Percentiles rank a stretch among this genome's conserved stretches.
These are phyloP conservation scores for Eurytoma californica DNA, from an alignment of 2,888 invertebrate species.

Conservation along the genomic window DNA sequence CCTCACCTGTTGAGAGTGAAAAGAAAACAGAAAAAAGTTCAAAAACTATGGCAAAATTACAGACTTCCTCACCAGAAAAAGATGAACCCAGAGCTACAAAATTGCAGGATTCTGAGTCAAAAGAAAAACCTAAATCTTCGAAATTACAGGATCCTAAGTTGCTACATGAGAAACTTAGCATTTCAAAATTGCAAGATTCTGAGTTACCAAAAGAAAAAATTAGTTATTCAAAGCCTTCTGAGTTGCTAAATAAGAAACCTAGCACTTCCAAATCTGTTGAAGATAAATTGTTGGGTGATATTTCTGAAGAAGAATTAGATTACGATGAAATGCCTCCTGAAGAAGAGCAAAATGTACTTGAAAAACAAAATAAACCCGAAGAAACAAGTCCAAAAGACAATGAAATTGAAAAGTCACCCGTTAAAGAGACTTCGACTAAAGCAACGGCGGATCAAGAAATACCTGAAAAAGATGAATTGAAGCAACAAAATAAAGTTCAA, in stretches of 20 bases:
- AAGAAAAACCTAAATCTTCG: neutral
- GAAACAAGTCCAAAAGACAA: constrained; percentile 21
- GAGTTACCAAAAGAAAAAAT: too few species aligned
- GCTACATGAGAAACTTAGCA: too few species aligned
- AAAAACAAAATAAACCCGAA: constrained; percentile 2
- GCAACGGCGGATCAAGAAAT: neutral
- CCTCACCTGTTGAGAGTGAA: neutral
- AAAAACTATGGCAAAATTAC: neutral
- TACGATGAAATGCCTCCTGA: neutral
- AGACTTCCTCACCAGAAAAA: too few species aligned
- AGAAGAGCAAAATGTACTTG: neutral
- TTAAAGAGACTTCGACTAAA: neutral
- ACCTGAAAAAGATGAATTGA: neutral
- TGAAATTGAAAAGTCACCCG: neutral
- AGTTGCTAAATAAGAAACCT: too few species aligned
- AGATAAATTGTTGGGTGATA: constrained; percentile 9
- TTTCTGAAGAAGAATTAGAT: constrained; percentile 38
- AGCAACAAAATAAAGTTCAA: neutral
- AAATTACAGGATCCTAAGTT: too few species aligned
- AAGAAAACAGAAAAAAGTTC: neutral
- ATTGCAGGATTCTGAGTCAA: constrained; percentile 18
- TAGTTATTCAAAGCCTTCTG: too few species aligned
- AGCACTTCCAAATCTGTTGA: neutral
- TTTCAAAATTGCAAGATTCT: too few species aligned
- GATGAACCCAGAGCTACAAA: neutral